These are phyloP conservation scores for Sesia bembeciformis DNA, from an alignment of 2,888 invertebrate genomes.

Conservation along the genomic window DNA sequence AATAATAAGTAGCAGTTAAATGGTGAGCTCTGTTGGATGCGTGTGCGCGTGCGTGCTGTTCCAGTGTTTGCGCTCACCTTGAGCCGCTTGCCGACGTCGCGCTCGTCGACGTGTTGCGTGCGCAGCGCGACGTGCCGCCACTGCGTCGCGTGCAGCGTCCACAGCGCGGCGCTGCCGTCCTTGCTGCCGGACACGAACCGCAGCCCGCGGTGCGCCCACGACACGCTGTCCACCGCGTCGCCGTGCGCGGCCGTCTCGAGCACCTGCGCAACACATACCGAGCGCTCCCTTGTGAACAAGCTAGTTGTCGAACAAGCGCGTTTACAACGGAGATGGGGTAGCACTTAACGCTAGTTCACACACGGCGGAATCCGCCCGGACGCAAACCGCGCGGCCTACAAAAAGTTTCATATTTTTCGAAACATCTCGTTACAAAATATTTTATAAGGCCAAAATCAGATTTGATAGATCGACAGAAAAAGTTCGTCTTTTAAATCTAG, in stretches of 20 bases:
- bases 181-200: conserved; percentile 95
- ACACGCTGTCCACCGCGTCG: conserved; percentile 96
- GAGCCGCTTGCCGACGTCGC: conserved; percentile 29
- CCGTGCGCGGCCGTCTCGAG: conserved; percentile 86
- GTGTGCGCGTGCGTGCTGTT: conserved; percentile 65
- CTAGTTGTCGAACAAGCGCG: too few relatives aligned
- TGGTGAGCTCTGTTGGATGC: conserved; percentile 15
- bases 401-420: too few relatives aligned
- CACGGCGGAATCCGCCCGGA: neutral
- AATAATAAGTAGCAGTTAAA: too few relatives aligned
- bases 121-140: conserved; percentile 87
- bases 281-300: too few relatives aligned
- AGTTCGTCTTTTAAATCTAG: too few relatives aligned
- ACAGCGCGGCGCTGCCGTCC: conserved; percentile 95
- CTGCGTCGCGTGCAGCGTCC: conserved; percentile 92
- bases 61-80: conserved; percentile 22
- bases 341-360: conserved; percentile 14
- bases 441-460: too few relatives aligned
- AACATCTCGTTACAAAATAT: too few relatives aligned
- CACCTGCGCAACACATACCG: conserved; percentile 28
- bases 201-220: conserved; percentile 92
- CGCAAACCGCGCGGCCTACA: neutral
- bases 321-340: too few relatives aligned
- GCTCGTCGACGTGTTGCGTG: conserved; percentile 8
- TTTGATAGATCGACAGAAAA: too few relatives aligned